phyloP scores from a whole-genome alignment of 2,888 invertebrate species.

The Tachina lurida region DNA sequence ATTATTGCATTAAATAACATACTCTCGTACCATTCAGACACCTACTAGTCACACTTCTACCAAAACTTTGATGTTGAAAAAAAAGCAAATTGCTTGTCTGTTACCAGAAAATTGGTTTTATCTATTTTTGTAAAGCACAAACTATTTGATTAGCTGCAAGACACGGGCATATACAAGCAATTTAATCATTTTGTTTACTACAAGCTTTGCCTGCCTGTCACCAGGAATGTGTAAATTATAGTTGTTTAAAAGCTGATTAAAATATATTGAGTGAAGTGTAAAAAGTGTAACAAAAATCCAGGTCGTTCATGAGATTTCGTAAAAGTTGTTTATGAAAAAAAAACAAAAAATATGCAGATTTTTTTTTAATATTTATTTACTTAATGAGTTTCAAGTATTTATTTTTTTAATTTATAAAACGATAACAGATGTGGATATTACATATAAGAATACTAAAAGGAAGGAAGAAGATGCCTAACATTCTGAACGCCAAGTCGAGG shows the following conservation, averaged over 20 bases:
- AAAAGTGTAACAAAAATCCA: background rate
- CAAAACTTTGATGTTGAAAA: background rate
- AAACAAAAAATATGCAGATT: too few species aligned
- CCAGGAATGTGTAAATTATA: slow-evolving; percentile 51
- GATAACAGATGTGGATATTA: too few species aligned
- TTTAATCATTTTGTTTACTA: background rate
- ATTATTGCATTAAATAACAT: too few species aligned
- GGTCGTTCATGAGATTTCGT: background rate
- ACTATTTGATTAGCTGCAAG: slow-evolving; percentile 34
- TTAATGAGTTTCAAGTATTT: too few species aligned
- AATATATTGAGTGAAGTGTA: slow-evolving; percentile 26
- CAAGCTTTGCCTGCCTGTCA: slow-evolving; percentile 40
- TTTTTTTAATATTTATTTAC: too few species aligned
- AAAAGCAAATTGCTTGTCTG: background rate
- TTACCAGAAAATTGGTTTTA: slow-evolving; percentile 41
- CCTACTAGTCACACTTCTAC: too few species aligned
- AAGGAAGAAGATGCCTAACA: too few species aligned
- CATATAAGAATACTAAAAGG: too few species aligned
- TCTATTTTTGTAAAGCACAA: slow-evolving; percentile 38
- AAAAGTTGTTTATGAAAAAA: background rate
- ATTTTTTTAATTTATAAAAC: too few species aligned
- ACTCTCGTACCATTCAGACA: too few species aligned
- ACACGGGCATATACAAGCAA: slow-evolving; percentile 27
- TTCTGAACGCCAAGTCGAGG: too few species aligned
- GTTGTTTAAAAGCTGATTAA: slow-evolving; percentile 46